Evolutionary conservation across 2,113 vertebrate genomes (phyloP).

Genomic region (Girardinichthys multiradiatus): DNA sequence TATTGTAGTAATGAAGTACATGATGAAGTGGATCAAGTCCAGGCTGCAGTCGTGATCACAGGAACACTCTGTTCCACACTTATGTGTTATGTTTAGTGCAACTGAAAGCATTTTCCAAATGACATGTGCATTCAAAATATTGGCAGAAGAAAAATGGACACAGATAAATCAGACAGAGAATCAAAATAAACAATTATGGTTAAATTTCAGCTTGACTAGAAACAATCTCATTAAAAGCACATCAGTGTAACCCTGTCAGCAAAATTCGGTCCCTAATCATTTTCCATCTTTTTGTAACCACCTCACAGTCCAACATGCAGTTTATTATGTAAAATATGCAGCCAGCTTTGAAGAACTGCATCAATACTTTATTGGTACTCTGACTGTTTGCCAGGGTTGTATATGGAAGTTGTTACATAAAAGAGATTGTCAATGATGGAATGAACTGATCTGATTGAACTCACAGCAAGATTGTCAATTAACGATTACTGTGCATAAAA

Average conservation of each 20-base stretch:
- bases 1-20: background rate
- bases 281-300: background rate
- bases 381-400: conserved; percentile 28
- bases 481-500: conserved; percentile 1
- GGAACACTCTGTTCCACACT: background rate
- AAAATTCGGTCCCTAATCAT: background rate
- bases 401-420: conserved; percentile 39
- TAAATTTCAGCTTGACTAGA: background rate
- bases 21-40: background rate
- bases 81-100: background rate
- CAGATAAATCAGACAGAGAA: background rate
- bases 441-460: conserved; percentile 34
- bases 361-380: background rate
- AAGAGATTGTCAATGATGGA: conserved; percentile 50
- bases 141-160: background rate
- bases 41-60: background rate
- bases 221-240: background rate
- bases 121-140: background rate
- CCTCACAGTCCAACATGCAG: background rate
- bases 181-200: background rate
- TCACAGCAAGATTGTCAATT: conserved; percentile 46
- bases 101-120: background rate
- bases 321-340: background rate
- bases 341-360: no score
- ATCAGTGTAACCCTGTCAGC: background rate